phyloP scores from a whole-genome alignment of 2,797 vertebrate species.

The Cuculus canorus region DNA sequence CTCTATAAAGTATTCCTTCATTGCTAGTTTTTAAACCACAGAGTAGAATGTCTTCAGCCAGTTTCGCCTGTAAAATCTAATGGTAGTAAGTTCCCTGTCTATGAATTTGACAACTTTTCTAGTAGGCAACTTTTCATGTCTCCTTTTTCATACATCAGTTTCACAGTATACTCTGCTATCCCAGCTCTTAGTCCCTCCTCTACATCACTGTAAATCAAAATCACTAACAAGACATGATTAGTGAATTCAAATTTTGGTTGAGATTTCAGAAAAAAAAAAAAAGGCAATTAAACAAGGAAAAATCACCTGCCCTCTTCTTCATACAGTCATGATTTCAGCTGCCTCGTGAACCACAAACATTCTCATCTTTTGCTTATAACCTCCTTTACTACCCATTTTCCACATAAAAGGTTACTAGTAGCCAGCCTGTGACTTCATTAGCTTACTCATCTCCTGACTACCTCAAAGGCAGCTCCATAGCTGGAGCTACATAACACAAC shows the following conservation, averaged over 20 bases:
- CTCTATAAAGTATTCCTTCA: not conserved
- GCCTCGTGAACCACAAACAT: not conserved
- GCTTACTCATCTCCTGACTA: fast-evolving
- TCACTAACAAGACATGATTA: not conserved
- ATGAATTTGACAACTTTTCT: not conserved
- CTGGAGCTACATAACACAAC: not conserved
- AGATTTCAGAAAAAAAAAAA: not conserved
- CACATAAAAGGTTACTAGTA: not conserved
- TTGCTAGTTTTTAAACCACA: not conserved
- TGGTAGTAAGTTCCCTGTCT: not conserved
- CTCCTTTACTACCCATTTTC: not conserved
- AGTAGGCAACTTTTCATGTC: not conserved
- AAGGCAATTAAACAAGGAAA: not conserved
- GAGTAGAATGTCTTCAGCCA: not conserved
- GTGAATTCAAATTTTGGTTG: not conserved
- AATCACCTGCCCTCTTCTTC: not conserved
- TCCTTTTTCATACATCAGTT: not conserved
- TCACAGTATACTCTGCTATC: not conserved
- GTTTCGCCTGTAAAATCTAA: not conserved
- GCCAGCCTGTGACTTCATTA: not conserved
- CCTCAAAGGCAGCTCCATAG: not conserved
- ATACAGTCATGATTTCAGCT: not conserved
- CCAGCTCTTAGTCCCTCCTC: not conserved
- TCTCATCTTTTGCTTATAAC: not conserved
- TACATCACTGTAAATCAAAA: not conserved